Evolutionary conservation across 2,113 vertebrate species (phyloP).

Genomic region (Hydropotes inermis): DNA sequence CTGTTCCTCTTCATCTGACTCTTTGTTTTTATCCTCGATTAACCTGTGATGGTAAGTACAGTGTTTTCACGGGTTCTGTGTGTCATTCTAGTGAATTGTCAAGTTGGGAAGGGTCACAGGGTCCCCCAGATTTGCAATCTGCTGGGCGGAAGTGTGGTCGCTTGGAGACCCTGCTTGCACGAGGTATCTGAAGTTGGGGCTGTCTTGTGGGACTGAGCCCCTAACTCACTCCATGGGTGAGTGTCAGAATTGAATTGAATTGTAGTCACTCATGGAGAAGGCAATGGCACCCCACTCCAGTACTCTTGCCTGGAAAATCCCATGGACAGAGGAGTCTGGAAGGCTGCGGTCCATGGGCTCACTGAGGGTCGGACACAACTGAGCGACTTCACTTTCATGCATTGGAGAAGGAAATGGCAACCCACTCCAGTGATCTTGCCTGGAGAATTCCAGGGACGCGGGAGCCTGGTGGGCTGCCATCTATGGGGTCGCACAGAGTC

Average conservation of each 20-base stretch:
- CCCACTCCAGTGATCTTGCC: neutral
- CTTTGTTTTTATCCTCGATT: neutral
- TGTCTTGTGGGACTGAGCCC: neutral
- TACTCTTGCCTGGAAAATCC: neutral
- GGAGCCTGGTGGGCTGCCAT: neutral
- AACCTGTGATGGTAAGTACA: neutral
- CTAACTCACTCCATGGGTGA: neutral
- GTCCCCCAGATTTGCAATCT: neutral
- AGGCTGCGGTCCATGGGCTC: neutral
- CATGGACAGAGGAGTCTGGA: neutral
- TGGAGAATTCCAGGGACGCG: neutral
- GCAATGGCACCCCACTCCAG: neutral
- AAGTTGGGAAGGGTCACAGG: neutral
- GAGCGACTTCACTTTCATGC: neutral
- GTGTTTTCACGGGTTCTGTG: neutral
- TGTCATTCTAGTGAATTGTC: neutral
- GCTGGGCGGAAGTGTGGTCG: neutral
- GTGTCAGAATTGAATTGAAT: neutral
- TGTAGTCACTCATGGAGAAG: neutral
- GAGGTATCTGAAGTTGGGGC: neutral
- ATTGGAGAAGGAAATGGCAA: neutral
- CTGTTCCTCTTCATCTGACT: neutral
- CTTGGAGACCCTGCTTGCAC: neutral
- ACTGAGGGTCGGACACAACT: accelerated
- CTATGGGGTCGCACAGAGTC: neutral